Evolutionary conservation across 2,113 vertebrate species (phyloP).

Genomic region (Candoia aspera): DNA sequence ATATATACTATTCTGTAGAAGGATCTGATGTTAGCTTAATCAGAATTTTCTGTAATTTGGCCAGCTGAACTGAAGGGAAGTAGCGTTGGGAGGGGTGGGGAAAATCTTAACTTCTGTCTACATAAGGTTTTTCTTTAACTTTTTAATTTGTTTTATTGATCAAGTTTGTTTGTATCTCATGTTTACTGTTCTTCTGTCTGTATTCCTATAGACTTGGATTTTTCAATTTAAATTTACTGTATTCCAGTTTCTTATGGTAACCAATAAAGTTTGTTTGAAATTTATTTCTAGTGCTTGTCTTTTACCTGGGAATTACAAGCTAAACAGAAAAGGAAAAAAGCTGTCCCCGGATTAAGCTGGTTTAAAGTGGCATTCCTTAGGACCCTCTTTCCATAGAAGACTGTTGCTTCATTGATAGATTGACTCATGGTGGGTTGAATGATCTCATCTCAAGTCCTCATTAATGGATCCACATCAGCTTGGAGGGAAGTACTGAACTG

Average conservation of each 20-base stretch:
- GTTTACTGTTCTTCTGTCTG: constrained; percentile 11
- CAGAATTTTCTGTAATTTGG: constrained; percentile 17
- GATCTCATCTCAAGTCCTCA: neutral
- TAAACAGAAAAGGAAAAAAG: neutral
- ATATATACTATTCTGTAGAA: neutral
- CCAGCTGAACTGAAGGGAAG: constrained; percentile 11
- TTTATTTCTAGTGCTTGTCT: neutral
- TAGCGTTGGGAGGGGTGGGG: neutral
- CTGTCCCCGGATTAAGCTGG: neutral
- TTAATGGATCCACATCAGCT: neutral
- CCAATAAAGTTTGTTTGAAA: constrained; percentile 35
- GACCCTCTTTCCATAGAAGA: neutral
- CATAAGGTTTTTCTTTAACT: neutral
- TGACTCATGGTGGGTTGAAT: neutral
- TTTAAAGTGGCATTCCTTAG: neutral
- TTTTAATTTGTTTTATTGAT: constrained; percentile 22
- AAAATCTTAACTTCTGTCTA: neutral
- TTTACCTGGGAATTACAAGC: neutral
- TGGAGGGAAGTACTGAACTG: neutral
- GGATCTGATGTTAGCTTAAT: neutral
- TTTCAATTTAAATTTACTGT: constrained; percentile 30
- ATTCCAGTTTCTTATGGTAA: constrained; percentile 28
- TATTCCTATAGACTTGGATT: neutral
- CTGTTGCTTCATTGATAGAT: neutral
- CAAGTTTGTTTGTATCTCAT: constrained; percentile 15